Conservation (phyloP, 1,140 invertebrate species). For the Tetragnatha versicolor region DNA sequence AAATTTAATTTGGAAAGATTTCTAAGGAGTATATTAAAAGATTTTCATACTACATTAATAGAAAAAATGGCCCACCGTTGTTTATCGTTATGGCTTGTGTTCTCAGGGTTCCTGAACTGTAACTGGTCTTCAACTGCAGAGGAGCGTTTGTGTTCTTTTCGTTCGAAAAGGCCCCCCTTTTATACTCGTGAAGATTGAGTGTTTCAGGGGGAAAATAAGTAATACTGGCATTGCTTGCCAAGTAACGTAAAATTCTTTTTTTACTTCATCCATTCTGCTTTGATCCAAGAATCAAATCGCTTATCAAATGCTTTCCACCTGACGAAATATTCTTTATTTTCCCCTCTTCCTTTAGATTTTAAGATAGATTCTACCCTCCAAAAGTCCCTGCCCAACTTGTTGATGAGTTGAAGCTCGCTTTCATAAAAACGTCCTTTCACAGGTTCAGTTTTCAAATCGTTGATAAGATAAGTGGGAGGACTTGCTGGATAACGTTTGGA, state of each 20-base stretch:
- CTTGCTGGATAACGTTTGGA: conserved; percentile 1
- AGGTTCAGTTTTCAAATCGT: conserved; percentile 15
- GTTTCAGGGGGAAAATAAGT: neutral
- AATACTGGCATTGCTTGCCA: neutral
- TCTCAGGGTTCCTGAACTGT: too few species aligned
- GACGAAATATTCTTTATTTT: neutral
- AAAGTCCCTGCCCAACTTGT: neutral
- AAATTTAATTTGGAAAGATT: too few species aligned
- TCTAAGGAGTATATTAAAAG: too few species aligned
- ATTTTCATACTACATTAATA: too few species aligned
- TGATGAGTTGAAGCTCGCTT: conserved; percentile 20
- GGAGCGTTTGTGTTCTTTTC: too few species aligned
- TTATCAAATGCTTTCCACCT: neutral
- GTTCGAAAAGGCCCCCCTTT: too few species aligned
- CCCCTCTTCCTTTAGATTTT: neutral
- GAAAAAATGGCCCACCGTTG: too few species aligned
- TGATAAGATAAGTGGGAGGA: conserved; percentile 28
- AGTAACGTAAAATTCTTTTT: conserved; percentile 3
- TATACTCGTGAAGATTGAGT: too few species aligned
- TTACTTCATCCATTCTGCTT: conserved; percentile 5
- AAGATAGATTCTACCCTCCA: neutral
- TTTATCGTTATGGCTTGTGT: too few species aligned
- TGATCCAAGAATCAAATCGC: neutral
- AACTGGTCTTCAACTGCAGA: too few species aligned
- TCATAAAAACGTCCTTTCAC: conserved; percentile 48